These are phyloP conservation scores for Phalloptychus januarius DNA, from an alignment of 2,797 vertebrate species.

Conservation along the genomic window DNA sequence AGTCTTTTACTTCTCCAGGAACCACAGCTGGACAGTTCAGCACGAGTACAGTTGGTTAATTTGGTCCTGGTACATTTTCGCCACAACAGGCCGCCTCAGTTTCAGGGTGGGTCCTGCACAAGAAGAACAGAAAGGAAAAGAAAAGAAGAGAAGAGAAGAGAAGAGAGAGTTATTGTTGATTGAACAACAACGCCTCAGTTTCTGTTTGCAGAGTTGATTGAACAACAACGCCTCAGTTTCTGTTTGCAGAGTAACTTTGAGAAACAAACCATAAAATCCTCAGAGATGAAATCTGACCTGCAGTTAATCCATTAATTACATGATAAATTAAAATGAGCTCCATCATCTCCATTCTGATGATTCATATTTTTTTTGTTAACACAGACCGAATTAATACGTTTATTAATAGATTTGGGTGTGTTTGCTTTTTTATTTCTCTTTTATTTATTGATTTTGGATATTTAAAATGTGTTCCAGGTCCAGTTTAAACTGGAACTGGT, in stretches of 20 bases:
- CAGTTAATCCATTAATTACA: not conserved
- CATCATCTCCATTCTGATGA: too few relatives aligned
- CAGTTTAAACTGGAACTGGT: too few relatives aligned
- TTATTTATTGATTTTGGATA: too few relatives aligned
- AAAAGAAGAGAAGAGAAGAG: not conserved
- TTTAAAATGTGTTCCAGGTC: too few relatives aligned
- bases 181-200: not conserved
- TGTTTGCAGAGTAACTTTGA: not conserved
- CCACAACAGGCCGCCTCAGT: conserved; percentile 80
- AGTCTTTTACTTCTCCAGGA: not conserved
- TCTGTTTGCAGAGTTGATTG: not conserved
- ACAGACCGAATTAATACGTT: too few relatives aligned
- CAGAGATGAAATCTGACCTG: not conserved
- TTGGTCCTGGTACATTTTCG: conserved; percentile 81
- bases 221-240: not conserved
- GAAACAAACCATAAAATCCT: not conserved
- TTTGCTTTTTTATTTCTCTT: too few relatives aligned
- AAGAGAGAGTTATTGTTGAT: too few relatives aligned
- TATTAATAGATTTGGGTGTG: too few relatives aligned
- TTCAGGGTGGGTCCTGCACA: conserved; percentile 84
- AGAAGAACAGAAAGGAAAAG: conserved; percentile 9
- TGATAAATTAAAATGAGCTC: too few relatives aligned
- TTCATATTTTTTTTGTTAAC: too few relatives aligned
- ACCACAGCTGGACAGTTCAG: conserved; percentile 17
- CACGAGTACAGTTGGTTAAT: conserved; percentile 76